Conservation (phyloP, 2,888 invertebrate species). For the Cerceris ruficornis region DNA sequence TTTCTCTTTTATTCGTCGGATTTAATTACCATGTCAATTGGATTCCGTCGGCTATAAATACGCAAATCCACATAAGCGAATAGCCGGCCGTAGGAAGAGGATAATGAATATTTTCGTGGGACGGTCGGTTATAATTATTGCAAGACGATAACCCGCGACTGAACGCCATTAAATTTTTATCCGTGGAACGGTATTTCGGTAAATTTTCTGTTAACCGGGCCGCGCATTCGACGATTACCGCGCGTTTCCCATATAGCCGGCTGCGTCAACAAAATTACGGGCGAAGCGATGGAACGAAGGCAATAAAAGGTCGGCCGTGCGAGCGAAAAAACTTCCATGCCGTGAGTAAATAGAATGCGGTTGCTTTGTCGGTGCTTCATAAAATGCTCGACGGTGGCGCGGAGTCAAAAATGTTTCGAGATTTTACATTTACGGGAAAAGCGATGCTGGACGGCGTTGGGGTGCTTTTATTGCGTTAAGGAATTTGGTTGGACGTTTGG, state of each 20-base stretch:
- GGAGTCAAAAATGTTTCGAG: constrained; percentile 46
- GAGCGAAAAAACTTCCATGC: constrained; percentile 37
- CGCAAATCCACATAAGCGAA: too few relatives aligned
- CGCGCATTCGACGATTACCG: constrained; percentile 36
- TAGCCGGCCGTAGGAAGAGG: too few relatives aligned
- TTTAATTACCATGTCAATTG: too few relatives aligned
- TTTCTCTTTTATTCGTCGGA: too few relatives aligned
- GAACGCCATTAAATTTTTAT: not conserved
- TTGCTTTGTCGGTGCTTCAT: constrained; percentile 57
- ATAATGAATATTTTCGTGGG: not conserved
- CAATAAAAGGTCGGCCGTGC: constrained; percentile 46
- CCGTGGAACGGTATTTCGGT: not conserved
- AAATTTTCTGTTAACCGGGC: constrained; percentile 12
- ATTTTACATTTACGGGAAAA: constrained; percentile 16
- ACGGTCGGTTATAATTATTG: not conserved
- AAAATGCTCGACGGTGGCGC: constrained; percentile 20
- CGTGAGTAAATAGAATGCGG: constrained; percentile 56
- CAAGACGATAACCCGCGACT: not conserved
- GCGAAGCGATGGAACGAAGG: constrained; percentile 36
- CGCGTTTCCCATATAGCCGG: constrained; percentile 19
- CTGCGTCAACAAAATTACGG: constrained; percentile 54
- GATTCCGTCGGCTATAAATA: not conserved
- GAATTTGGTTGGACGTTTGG: too few relatives aligned
- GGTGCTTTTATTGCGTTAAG: not conserved
- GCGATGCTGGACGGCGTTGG: not conserved